These are phyloP conservation scores for Phyllostomus discolor DNA, from an alignment of 2,113 vertebrate species.

Conservation along the genomic window DNA sequence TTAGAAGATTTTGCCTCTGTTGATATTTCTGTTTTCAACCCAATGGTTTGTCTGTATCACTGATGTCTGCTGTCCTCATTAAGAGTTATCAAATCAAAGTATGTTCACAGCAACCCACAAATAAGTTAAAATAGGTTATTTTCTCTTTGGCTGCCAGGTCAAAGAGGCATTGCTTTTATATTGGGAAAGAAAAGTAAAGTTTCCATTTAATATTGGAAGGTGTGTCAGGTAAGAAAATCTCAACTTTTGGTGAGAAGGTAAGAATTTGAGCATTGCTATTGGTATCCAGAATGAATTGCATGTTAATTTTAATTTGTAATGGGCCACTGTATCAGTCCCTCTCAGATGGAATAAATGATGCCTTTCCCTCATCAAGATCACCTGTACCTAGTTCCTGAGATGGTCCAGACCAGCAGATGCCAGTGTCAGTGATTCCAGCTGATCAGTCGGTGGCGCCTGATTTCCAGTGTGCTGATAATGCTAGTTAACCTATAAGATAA, in stretches of 20 bases:
- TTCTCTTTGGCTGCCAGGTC: slow-evolving; percentile 21
- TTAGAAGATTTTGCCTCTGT: slow-evolving; percentile 63
- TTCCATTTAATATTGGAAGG: background rate
- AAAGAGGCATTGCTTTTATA: background rate
- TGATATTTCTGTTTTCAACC: slow-evolving; percentile 62
- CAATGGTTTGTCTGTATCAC: slow-evolving; percentile 49
- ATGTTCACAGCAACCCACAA: slow-evolving; percentile 1
- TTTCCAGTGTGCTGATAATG: background rate
- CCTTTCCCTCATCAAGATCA: background rate
- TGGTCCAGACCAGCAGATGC: background rate
- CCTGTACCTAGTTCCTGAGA: background rate
- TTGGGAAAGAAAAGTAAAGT: background rate
- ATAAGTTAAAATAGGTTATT: slow-evolving; percentile 21
- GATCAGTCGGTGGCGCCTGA: background rate
- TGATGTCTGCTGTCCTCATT: slow-evolving; percentile 45
- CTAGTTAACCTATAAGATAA: background rate
- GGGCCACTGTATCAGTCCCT: background rate
- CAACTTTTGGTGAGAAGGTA: background rate
- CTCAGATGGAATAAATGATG: background rate
- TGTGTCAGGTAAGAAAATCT: background rate
- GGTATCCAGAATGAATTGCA: background rate
- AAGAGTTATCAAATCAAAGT: slow-evolving; percentile 49
- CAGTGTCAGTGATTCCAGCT: background rate
- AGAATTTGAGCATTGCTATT: background rate
- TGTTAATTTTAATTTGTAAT: background rate